Evolutionary conservation across 2,113 vertebrate species (phyloP).

Genomic region (Macheiramphus alcinus): DNA sequence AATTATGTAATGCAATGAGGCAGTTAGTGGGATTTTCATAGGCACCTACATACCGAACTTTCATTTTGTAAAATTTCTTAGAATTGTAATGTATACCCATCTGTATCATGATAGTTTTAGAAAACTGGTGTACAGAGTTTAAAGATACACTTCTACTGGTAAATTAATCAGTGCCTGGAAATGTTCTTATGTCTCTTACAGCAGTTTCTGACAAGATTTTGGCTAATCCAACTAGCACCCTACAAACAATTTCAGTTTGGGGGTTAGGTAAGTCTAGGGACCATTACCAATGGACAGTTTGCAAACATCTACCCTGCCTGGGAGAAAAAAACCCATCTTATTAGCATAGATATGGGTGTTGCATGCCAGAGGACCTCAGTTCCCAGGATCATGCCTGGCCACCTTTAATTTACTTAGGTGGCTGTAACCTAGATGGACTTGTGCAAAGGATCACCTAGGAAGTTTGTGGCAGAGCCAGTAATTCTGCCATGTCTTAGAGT

Average conservation of each 20-base stretch:
- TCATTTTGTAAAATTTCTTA: neutral
- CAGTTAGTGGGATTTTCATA: neutral
- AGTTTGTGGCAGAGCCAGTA: neutral
- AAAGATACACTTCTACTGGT: neutral
- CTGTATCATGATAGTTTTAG: neutral
- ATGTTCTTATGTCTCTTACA: neutral
- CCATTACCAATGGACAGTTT: neutral
- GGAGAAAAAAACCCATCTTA: neutral
- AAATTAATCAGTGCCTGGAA: neutral
- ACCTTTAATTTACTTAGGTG: neutral
- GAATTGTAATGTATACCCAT: neutral
- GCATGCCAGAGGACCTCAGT: neutral
- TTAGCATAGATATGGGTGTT: neutral
- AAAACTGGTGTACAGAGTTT: neutral
- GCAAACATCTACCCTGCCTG: neutral
- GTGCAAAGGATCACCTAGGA: neutral
- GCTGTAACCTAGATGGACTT: neutral
- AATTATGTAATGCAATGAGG: neutral
- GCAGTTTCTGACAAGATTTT: neutral
- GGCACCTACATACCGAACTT: neutral
- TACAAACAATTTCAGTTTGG: neutral
- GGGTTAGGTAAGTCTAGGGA: neutral
- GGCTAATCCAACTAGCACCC: neutral
- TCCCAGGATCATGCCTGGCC: neutral
- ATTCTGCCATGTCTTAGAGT: neutral